Evolutionary conservation across 2,797 vertebrate species (phyloP).

Genomic region (Rhynchonycteris naso): DNA sequence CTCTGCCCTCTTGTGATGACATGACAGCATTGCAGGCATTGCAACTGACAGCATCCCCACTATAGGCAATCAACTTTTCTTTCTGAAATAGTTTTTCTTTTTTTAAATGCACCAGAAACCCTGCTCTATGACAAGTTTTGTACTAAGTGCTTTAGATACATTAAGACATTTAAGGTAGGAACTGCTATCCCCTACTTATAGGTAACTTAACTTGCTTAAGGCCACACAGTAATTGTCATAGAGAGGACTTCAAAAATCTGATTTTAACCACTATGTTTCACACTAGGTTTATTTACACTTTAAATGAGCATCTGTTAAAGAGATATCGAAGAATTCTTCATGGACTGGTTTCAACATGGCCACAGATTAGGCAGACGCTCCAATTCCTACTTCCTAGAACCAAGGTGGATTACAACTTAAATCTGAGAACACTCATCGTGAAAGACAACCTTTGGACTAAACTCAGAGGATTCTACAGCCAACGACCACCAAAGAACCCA

Average conservation of each 20-base stretch:
- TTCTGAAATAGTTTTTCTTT: background rate
- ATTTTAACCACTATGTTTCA: background rate
- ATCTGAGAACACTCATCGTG: no score
- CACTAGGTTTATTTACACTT: background rate
- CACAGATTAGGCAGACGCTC: no score
- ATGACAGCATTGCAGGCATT: conserved; percentile 21
- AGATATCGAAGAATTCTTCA: background rate
- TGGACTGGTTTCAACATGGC: no score
- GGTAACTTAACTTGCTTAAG: background rate
- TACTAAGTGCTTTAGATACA: background rate
- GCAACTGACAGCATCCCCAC: background rate
- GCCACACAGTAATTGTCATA: background rate
- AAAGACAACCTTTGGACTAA: no score
- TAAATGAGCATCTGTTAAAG: background rate
- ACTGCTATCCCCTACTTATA: background rate
- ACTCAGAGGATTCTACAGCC: no score
- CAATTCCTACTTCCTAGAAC: no score
- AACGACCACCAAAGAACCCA: no score
- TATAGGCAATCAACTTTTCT: background rate
- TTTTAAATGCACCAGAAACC: background rate
- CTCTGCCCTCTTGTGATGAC: conserved; percentile 83
- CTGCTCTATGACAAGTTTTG: background rate
- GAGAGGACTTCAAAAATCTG: background rate
- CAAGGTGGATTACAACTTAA: no score
- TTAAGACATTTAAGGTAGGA: background rate